Base-by-base conservation (phyloP, 2,888 invertebrate species). In the Polylopha cassiicola region DNA sequence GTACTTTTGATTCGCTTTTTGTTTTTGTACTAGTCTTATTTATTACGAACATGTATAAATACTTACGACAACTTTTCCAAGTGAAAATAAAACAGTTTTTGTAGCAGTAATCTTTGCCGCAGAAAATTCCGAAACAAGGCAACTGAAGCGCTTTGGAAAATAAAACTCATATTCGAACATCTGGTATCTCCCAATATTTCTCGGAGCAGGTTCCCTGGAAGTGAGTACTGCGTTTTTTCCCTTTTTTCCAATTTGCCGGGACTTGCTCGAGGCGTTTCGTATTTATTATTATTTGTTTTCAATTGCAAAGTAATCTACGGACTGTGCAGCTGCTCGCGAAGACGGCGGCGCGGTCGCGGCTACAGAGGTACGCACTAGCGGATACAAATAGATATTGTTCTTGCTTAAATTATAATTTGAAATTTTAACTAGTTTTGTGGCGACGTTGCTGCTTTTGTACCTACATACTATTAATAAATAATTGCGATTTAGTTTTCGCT, bases 251-350 rank as follows among this genome's bases (percentile, higher is more conserved):
- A 78, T 78, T 77, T 74, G 61, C 65, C 62, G 69, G 63, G 61
- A 68, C 66, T 64, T 69, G 68, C 65, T 65, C 65, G 65, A 53
- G 57, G 55, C 65, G 64, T 61, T 61, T 60, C 61, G 68, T 80
- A 79, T 82, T 82, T 82, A 81, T 81, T 80, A 77, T 80, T 80
- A 80, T 82, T 82, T 80, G 80, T 81, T 81, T 81, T 81, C 81
- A 80, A 81, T 82, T 79, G 80, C 78, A 73, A 77, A 80, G 77
- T 76, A 81, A 81, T 80, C 80, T 79, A 68, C 61, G 71, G 71
- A 64, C 70, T 70, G 68, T 68, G 76, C 79, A 79, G 78, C 74
- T 79, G 79, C 66, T 32, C 22, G 42, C 53, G 53, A 63, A 75
- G 71, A 70, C 63, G 68, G 59, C 58, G 46, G 55, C 34, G 44